Conservation (phyloP, 2,113 vertebrate species). For the Nycticebus coucang region DNA sequence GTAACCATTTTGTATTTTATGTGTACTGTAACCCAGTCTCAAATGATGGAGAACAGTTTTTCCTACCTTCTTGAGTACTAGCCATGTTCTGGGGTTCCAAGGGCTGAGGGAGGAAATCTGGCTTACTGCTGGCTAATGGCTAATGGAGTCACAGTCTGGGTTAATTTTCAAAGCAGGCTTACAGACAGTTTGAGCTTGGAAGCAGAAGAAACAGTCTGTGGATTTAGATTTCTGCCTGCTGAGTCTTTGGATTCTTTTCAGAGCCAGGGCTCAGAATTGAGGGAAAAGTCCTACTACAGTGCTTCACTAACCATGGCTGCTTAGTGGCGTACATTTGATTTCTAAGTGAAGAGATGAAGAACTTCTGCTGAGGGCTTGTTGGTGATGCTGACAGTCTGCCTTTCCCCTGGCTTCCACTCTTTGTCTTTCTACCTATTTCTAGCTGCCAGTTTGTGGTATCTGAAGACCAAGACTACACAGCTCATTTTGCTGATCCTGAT, state of each 20-base stretch:
- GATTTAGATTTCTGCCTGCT: background rate
- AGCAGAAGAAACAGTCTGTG: constrained; percentile 36
- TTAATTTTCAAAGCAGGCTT: constrained; percentile 57
- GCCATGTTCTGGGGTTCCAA: background rate
- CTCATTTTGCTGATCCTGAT: constrained; percentile 98
- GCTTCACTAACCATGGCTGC: background rate
- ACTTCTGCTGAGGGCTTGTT: background rate
- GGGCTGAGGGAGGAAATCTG: background rate
- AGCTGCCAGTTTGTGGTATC: constrained; percentile 99
- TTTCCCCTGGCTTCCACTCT: constrained; percentile 45
- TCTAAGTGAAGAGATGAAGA: background rate
- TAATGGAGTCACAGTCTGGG: background rate
- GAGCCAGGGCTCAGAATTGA: background rate
- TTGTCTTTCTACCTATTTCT: constrained; percentile 63
- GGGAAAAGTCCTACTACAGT: background rate
- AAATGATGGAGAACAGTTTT: background rate
- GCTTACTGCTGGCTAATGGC: constrained; percentile 17
- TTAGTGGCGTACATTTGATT: background rate
- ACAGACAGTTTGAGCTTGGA: background rate
- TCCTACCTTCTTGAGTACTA: background rate
- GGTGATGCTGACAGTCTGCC: background rate
- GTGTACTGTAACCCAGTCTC: background rate
- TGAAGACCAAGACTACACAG: constrained; percentile 97
- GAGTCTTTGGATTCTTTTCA: background rate
- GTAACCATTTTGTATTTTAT: background rate